Percentiles rank a stretch among this genome's conserved stretches.
These are phyloP conservation scores for Cotesia vestalis DNA, from an alignment of 1,140 invertebrate genomes.

Conservation along the genomic window DNA sequence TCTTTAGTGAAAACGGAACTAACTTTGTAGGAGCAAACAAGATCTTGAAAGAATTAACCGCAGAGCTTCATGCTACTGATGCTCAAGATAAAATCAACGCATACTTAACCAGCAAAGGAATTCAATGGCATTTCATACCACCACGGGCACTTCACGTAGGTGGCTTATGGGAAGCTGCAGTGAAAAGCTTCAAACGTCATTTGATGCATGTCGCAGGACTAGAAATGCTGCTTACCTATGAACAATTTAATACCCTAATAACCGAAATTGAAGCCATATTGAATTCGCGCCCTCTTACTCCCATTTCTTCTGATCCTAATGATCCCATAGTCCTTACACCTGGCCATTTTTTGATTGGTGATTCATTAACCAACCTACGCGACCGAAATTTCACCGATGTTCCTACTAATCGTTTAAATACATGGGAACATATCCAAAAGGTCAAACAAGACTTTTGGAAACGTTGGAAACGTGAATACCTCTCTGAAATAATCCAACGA, in stretches of 20 bases:
- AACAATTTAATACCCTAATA: constrained; percentile 23
- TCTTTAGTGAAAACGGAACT: constrained; percentile 42
- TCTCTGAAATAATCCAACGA: constrained; percentile 2
- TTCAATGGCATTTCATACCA: constrained; percentile 34
- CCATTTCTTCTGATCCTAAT: constrained; percentile 26
- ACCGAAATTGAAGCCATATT: constrained; percentile 22
- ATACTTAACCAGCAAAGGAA: background rate
- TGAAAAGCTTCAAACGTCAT: constrained; percentile 32
- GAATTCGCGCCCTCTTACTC: constrained; percentile 20
- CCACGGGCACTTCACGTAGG: constrained; percentile 24
- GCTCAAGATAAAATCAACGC: background rate
- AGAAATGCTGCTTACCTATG: constrained; percentile 4
- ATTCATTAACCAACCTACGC: constrained; percentile 13
- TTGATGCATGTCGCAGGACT: background rate
- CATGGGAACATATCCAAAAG: constrained; percentile 20
- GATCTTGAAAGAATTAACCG: constrained; percentile 22
- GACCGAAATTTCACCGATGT: background rate
- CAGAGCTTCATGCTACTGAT: background rate
- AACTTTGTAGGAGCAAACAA: constrained; percentile 40
- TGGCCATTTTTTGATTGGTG: constrained; percentile 22
- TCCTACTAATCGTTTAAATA: constrained; percentile 2
- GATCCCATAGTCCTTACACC: constrained; percentile 20
- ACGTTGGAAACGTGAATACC: constrained; percentile 16
- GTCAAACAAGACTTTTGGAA: constrained; percentile 20
- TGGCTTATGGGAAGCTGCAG: constrained; percentile 27